Base-by-base conservation (phyloP, 2,888 invertebrate species). In the Cephus spinipes region DNA sequence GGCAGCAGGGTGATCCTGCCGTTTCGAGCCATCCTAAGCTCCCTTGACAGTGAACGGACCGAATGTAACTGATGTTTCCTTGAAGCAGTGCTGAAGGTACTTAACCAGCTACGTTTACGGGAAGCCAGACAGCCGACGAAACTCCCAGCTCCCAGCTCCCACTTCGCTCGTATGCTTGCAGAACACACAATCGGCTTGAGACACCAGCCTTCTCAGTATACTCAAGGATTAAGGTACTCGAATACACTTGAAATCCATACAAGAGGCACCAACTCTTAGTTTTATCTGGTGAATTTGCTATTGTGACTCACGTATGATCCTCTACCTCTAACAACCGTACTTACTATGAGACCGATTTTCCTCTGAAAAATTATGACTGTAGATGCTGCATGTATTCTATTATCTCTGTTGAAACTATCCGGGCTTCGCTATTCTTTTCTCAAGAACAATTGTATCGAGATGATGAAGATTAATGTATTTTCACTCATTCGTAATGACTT, bases 91-190 rank as follows among this genome's bases (percentile, higher is more conserved):
- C 79, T 75, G 30, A 73, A 81, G 77, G 79, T 81, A 80, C 77
- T 82, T 83, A 83, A 84, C 83, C 82, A 87, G 83, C 82, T 83
- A 89, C 89, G 76, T 88, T 88, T 85, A 78, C 84, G 82, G 85
- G 84, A 83, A 87, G 85, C 81, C 85, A 87, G 85, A 82, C 86
- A 85, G 85, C 55, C 87, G 73, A 68, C 75, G 23, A 85, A 88
- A 86, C 86, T 55, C 1, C 85, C 85, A 81, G 83, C 88, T 89
- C 90, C 90, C 90, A 89, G 89, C 86, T 55, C 55, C 36, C 81
- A 76, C 75, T 76, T 73, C 81, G 76, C 81, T 84, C 79, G 78
- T 85, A 80, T 83, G 81, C 81, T 82, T 79, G 79, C 78, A 76
- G 80, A 84, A 83, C 80, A 80, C 79, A 82, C 77, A 79, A 83